phyloP scores from a whole-genome alignment of 2,797 vertebrate genomes.

The Podarcis lilfordi region DNA sequence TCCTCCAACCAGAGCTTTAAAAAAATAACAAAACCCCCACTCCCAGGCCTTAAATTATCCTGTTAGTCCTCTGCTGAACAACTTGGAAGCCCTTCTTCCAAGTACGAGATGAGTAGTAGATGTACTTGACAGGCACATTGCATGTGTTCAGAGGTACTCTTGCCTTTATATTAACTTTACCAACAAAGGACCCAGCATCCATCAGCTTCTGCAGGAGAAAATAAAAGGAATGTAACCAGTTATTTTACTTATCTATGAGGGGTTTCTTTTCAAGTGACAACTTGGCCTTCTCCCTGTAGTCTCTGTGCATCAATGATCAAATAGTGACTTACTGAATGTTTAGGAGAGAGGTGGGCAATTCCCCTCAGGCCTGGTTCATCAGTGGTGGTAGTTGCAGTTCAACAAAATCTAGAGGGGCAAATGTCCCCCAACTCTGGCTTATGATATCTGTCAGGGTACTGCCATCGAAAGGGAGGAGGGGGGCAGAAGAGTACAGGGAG shows the following conservation, averaged over 20 bases:
- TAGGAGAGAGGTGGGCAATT: no score
- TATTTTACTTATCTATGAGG: neutral
- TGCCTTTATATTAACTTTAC: neutral
- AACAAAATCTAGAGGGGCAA: no score
- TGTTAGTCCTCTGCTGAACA: no score
- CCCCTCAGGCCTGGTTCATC: no score
- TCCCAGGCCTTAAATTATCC: neutral
- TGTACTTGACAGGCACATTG: neutral
- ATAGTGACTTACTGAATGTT: neutral
- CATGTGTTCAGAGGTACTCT: neutral
- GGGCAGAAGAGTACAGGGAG: no score
- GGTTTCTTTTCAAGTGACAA: neutral
- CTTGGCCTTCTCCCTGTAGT: neutral
- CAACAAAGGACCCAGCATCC: neutral
- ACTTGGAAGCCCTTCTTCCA: neutral
- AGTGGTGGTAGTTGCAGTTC: no score
- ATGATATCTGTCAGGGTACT: no score
- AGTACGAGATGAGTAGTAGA: neutral
- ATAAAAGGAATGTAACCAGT: neutral
- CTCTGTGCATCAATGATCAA: neutral
- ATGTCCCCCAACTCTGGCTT: no score
- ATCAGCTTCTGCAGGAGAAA: no score
- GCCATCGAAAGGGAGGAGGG: no score
- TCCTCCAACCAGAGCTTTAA: neutral
- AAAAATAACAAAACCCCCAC: neutral